phyloP scores from a whole-genome alignment of 2,113 vertebrate species.

The Procavia capensis region DNA sequence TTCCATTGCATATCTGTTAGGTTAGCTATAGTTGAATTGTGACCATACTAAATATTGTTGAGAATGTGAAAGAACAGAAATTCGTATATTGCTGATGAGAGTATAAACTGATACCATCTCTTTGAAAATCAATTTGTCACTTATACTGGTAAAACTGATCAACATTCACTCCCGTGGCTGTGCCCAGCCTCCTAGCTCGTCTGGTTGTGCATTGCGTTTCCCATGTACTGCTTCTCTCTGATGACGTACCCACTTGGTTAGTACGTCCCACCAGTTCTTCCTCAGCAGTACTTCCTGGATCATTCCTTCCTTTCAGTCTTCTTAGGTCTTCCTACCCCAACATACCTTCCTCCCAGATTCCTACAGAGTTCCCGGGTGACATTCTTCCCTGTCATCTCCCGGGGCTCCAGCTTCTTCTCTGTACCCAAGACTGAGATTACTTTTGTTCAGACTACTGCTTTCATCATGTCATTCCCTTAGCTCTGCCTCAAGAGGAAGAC shows the following conservation, averaged over 20 bases:
- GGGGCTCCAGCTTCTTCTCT: background rate
- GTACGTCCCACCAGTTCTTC: background rate
- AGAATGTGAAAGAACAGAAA: background rate
- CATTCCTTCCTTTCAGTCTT: background rate
- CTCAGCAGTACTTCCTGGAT: background rate
- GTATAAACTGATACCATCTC: background rate
- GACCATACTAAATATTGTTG: background rate
- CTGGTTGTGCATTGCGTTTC: background rate
- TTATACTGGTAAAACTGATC: background rate
- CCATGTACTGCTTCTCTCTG: background rate
- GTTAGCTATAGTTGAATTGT: background rate
- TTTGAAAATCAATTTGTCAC: background rate
- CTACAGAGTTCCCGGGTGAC: rapidly evolving
- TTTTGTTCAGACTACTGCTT: background rate
- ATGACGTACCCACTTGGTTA: background rate
- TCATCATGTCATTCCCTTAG: background rate
- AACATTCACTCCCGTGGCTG: background rate
- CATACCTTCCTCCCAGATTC: background rate
- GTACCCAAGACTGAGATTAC: background rate
- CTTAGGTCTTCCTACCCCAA: background rate
- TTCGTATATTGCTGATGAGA: background rate
- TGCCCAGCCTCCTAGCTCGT: background rate
- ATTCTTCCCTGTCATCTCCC: background rate
- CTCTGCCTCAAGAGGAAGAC: background rate
- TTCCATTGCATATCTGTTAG: too few species aligned